Evolutionary conservation across 1,140 invertebrate species (phyloP).

Genomic region (Hetaerina americana): DNA sequence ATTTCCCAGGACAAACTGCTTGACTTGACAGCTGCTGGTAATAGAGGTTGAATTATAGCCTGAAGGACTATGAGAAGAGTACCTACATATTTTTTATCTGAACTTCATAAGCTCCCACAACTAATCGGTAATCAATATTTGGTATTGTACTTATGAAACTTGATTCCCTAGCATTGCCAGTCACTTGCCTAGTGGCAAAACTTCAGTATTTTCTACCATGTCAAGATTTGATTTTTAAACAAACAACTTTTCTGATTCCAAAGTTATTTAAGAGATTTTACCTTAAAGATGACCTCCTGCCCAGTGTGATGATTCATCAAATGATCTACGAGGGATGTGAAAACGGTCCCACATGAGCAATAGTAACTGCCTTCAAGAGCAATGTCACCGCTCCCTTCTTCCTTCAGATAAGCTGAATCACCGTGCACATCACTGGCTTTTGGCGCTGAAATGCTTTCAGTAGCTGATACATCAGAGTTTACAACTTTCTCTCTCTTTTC

Average conservation of each 20-base stretch:
- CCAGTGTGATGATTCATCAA: slow-evolving; percentile 48
- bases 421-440: too few relatives aligned
- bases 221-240: slow-evolving; percentile 18
- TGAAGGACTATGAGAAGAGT: too few relatives aligned
- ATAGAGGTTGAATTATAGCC: too few relatives aligned
- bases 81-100: background rate
- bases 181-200: slow-evolving; percentile 8
- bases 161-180: slow-evolving; percentile 3
- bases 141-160: background rate
- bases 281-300: slow-evolving; percentile 46
- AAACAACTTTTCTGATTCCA: slow-evolving; percentile 17
- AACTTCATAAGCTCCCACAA: background rate
- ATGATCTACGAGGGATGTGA: slow-evolving; percentile 46
- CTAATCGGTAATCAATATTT: slow-evolving; percentile 17
- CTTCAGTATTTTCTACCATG: slow-evolving; percentile 6
- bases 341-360: slow-evolving; percentile 48
- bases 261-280: slow-evolving; percentile 21
- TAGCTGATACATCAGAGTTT: too few relatives aligned
- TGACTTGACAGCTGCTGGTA: too few relatives aligned
- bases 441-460: too few relatives aligned
- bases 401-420: too few relatives aligned
- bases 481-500: too few relatives aligned
- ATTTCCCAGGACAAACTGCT: too few relatives aligned
- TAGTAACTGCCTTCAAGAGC: too few relatives aligned
- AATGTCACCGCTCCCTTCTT: too few relatives aligned